These are phyloP conservation scores for Augiades crinisus DNA, from an alignment of 2,888 invertebrate species.

Conservation along the genomic window DNA sequence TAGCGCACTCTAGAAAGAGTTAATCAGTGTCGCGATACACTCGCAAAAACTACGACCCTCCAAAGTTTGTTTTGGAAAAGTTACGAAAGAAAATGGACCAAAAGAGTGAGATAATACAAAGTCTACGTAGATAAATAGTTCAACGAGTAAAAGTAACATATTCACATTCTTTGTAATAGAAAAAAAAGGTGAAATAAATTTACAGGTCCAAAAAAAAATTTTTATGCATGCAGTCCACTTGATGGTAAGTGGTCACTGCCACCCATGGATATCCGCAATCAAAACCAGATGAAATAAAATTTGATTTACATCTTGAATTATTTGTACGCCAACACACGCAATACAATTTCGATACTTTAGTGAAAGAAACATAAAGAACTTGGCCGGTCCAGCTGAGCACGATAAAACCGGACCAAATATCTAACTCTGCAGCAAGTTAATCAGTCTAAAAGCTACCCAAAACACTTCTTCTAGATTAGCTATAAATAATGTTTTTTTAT, in stretches of 20 bases:
- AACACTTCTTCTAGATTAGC: not conserved
- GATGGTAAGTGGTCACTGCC: too few relatives aligned
- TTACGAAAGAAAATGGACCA: slow-evolving; percentile 3
- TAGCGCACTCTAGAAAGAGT: slow-evolving; percentile 18
- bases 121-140: not conserved
- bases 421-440: not conserved
- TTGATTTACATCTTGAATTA: not conserved
- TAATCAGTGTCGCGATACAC: slow-evolving; percentile 19
- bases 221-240: not conserved
- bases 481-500: not conserved
- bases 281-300: too few relatives aligned
- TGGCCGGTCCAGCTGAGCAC: not conserved
- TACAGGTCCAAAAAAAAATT: too few relatives aligned
- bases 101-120: not conserved
- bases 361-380: not conserved
- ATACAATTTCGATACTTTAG: not conserved
- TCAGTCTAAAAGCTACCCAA: not conserved
- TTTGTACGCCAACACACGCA: not conserved
- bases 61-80: slow-evolving; percentile 10
- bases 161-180: too few relatives aligned
- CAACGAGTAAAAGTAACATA: not conserved
- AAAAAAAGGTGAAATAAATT: too few relatives aligned
- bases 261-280: too few relatives aligned
- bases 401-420: not conserved
- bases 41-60: slow-evolving; percentile 5